These are phyloP conservation scores for Toxostoma redivivum DNA, from an alignment of 2,113 vertebrate species.

Conservation along the genomic window DNA sequence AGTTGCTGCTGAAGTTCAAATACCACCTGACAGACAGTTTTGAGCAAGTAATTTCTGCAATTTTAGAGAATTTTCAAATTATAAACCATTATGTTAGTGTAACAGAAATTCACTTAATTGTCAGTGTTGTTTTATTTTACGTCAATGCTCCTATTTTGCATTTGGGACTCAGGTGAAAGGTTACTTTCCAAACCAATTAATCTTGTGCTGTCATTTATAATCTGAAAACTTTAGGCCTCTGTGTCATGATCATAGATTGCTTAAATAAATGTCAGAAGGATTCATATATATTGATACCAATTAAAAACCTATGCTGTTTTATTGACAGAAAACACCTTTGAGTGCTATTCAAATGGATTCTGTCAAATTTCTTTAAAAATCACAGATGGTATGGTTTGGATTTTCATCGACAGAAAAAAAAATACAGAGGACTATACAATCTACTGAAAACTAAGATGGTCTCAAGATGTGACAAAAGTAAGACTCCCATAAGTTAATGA, in stretches of 20 bases:
- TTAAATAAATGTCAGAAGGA: not conserved
- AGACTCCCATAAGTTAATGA: not conserved
- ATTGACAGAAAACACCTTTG: not conserved
- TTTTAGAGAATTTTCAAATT: not conserved
- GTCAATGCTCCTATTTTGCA: not conserved
- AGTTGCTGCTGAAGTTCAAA: not conserved
- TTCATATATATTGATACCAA: not conserved
- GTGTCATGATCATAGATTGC: not conserved
- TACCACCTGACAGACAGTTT: not conserved
- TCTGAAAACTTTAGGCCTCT: not conserved
- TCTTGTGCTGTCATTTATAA: not conserved
- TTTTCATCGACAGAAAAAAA: not conserved
- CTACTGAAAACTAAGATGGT: not conserved
- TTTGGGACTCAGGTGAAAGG: not conserved
- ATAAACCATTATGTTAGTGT: not conserved
- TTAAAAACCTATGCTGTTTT: not conserved
- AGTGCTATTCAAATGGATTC: not conserved
- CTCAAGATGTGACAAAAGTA: not conserved
- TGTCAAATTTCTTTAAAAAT: not conserved
- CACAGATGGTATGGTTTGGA: not conserved
- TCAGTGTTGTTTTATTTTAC: not conserved
- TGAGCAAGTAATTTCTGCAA: not conserved
- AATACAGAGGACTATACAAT: not conserved
- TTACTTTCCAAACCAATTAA: not conserved
- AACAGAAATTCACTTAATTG: not conserved